Evolutionary conservation across 2,888 invertebrate genomes (phyloP), one percentile per base, ranked within the genome.

Genomic region (Trilocha varians): DNA sequence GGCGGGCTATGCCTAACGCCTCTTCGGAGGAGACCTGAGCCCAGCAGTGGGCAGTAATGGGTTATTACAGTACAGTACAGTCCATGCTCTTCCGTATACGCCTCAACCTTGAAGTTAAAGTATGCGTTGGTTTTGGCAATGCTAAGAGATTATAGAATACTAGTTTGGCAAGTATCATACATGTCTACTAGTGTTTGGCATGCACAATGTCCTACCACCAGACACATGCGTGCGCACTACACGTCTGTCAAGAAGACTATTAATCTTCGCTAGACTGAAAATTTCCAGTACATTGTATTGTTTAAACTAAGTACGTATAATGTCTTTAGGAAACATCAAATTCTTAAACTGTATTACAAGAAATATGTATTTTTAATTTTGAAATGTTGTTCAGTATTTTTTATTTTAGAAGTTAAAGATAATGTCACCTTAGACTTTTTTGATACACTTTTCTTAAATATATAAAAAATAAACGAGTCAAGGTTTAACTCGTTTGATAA

Each of bases 201-300:
- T 57, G 57, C 37, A n/a, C n/a, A 55, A 59, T 55, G 55, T 55
- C 52, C 57, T 56, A 55, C 51, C 59, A 59, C 59, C 57, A 63
- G 66, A 65, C 64, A 63, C 53, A 53, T 61, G 59, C 62, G 57
- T 56, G 61, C 63, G 65, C 65, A 65, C 53, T 60, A 57, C 62
- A 61, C 64, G 70, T 78, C 76, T 71, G 71, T 79, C 79, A 77
- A 50, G 65, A 74, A 46, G 51, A 70, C 71, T 73, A 79, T 80
- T 78, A 77, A 79, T 79, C 77, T 73, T 70, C 46, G 42, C 43
- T 15, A 49, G 46, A 50, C 44, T 17, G 17, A 32, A 35, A 13
- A 34, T 13, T 40, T 41, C 14, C 17, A 34, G 13, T 38, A 16
- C 18, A 25, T 38, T 32, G 33, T 32, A 38, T 38, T 38, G 32